A percentile compares a stretch with the other conserved stretches of the same genome.
Conservation (phyloP, 2,797 vertebrate species). For the Dicrostonyx torquatus region DNA sequence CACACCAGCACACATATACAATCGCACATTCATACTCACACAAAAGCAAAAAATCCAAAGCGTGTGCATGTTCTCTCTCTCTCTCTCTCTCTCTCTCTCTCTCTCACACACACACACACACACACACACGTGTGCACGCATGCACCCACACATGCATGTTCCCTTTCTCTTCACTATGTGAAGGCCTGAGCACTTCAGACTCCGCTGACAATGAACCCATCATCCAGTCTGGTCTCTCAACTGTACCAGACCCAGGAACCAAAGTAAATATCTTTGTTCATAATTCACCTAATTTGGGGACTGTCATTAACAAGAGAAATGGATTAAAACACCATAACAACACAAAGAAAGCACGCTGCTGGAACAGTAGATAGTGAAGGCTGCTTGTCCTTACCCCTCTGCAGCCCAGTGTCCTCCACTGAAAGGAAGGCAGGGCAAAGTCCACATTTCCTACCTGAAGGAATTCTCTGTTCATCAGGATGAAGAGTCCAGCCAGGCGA, state of each 20-base stretch:
- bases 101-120: neutral
- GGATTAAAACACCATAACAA: neutral
- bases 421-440: neutral
- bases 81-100: too few species aligned
- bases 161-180: neutral
- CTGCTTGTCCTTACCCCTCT: neutral
- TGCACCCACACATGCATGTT: neutral
- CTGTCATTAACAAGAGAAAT: neutral
- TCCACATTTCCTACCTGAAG: neutral
- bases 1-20: too few species aligned
- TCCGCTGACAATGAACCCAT: neutral
- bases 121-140: too few species aligned
- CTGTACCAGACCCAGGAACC: neutral
- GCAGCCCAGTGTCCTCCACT: neutral
- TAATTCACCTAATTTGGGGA: neutral
- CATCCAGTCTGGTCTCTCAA: neutral
- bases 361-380: neutral
- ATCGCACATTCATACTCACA: neutral
- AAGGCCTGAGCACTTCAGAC: neutral
- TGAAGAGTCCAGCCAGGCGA: neutral
- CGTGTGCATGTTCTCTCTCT: too few species aligned
- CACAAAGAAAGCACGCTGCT: neutral
- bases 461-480: neutral
- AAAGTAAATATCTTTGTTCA: neutral
- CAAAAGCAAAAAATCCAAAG: neutral